Evolutionary conservation across 2,113 vertebrate genomes (phyloP).

Genomic region (Otis tarda): DNA sequence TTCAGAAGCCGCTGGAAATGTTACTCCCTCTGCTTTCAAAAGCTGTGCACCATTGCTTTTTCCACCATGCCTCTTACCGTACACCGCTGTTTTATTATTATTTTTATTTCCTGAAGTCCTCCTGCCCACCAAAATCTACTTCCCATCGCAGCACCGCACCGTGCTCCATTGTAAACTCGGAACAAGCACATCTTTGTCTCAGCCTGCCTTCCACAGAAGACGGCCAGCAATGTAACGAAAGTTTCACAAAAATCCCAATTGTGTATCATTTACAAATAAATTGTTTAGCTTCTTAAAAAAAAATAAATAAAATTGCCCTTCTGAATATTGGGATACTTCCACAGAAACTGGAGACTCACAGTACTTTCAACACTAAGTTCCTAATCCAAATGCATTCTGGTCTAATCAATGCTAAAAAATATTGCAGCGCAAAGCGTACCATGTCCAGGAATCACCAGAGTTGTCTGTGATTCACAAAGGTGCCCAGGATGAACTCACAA

Average conservation of each 20-base stretch:
- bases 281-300: background rate
- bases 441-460: background rate
- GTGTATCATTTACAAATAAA: background rate
- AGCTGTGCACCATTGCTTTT: background rate
- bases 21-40: background rate
- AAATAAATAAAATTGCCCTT: background rate
- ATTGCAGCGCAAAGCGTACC: background rate
- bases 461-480: background rate
- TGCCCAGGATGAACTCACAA: background rate
- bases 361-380: background rate
- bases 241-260: background rate
- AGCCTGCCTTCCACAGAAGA: background rate
- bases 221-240: rapidly evolving
- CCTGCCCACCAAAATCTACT: background rate
- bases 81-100: background rate
- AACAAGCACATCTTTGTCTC: slow-evolving; percentile 15
- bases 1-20: background rate
- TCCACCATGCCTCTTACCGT: background rate
- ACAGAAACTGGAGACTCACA: background rate
- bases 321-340: background rate
- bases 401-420: background rate
- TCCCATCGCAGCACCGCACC: background rate
- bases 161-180: background rate
- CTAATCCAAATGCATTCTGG: background rate
- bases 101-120: slow-evolving; percentile 22